Evolutionary conservation across 2,113 vertebrate genomes (phyloP).

Genomic region (Callocephalon fimbriatum): DNA sequence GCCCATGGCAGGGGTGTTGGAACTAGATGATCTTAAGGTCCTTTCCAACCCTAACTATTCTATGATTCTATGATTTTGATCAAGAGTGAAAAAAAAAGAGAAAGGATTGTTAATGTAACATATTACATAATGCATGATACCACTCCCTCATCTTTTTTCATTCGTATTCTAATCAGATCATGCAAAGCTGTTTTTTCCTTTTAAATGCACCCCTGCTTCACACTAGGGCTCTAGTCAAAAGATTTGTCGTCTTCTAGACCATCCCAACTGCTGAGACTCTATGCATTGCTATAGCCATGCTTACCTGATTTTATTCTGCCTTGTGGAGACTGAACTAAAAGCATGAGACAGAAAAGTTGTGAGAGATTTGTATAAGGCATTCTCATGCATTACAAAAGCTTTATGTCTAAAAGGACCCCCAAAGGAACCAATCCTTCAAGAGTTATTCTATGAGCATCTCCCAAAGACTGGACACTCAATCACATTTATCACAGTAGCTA

Average conservation of each 20-base stretch:
- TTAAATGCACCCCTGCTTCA: neutral
- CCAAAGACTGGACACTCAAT: neutral
- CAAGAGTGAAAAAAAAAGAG: neutral
- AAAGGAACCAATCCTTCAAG: neutral
- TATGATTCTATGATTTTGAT: neutral
- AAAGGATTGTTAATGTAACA: neutral
- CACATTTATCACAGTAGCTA: neutral
- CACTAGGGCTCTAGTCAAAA: neutral
- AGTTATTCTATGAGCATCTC: neutral
- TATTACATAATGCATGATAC: neutral
- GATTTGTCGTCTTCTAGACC: neutral
- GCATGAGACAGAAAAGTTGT: neutral
- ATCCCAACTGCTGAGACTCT: neutral
- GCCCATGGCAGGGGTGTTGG: too few species aligned
- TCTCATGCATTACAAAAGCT: neutral
- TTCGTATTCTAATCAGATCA: neutral
- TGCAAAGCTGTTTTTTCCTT: neutral
- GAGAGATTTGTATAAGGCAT: neutral
- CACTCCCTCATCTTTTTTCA: neutral
- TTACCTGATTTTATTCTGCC: neutral
- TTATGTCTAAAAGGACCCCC: neutral
- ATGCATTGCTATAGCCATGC: neutral
- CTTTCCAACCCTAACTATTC: too few species aligned
- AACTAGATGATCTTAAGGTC: too few species aligned
- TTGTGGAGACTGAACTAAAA: neutral